Base-by-base conservation (phyloP, 2,113 vertebrate species). In the Notarius quadriscutis region DNA sequence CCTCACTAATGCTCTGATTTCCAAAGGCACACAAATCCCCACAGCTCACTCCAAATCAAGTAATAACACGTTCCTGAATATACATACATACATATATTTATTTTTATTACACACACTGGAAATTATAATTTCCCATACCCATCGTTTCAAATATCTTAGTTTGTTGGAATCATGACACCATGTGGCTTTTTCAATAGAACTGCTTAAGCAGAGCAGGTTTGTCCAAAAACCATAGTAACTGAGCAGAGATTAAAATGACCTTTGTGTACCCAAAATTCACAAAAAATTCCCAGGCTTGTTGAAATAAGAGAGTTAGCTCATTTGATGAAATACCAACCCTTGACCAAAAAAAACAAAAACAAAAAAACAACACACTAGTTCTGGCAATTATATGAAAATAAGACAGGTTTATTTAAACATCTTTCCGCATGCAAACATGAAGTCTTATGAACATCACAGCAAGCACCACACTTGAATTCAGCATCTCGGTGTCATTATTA, bases 341-440 rank as follows among this genome's bases (percentile, higher is more conserved):
- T 0, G 14, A 34, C 27, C 12, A 69, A 86, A 72, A 51, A 65
- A 67, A 72, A 80, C 12, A 62, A 87, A 90, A 91, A 15, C 12
- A n/a, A n/a, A n/a, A n/a, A n/a, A n/a, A n/a, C n/a, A n/a, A n/a
- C 30, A 89, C 83, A 58, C 12, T 27, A 48, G 30, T 86, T 84
- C 30, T 90, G 91, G 53, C 51, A 57, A 55, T 79, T 8, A 55
- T 79, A 95, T 94, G 95, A 96, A 95, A 96, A 95, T 94, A 95
- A 93, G 92, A 95, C 93, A 91, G 81, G 88, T 92, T 89, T 69
- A 91, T 95, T 92, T 91, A n/a, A 93, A 90, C 92, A 93, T 88
- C 74, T 87, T n/a, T 91, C 91, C 92, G 93, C 93, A 90, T 92
- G 93, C 94, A 94, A 95, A 93, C 93, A 87, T 81, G 51, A 79